A percentile compares a stretch with the other conserved stretches of the same genome.
Evolutionary conservation across 2,888 invertebrate genomes (phyloP).

Genomic region (Fragum sueziense): DNA sequence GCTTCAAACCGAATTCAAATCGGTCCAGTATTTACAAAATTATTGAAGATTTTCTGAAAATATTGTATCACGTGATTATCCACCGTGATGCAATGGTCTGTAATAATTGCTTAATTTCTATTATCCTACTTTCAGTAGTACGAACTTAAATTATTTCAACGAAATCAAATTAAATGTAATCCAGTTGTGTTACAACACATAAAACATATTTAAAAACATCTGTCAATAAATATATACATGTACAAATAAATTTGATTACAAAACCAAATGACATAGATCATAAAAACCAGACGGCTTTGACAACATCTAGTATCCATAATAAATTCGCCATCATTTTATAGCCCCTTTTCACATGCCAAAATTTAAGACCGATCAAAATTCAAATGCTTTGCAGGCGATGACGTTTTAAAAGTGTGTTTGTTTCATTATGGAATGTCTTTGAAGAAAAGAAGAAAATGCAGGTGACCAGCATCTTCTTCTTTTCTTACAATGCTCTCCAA

Average conservation of each 20-base stretch:
- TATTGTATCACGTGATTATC: too few relatives aligned
- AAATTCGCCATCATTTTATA: too few relatives aligned
- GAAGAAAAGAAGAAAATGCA: not conserved
- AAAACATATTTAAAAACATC: slow-evolving; percentile 55
- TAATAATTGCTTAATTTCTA: too few relatives aligned
- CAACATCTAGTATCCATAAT: too few relatives aligned
- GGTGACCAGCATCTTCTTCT: not conserved
- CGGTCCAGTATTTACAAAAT: too few relatives aligned
- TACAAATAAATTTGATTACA: slow-evolving; percentile 52
- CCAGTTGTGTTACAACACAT: slow-evolving; percentile 56
- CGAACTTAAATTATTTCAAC: too few relatives aligned
- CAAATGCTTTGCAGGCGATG: not conserved
- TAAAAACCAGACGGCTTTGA: not conserved
- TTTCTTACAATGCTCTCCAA: not conserved
- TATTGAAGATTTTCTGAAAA: too few relatives aligned
- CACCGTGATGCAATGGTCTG: too few relatives aligned
- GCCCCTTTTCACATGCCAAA: not conserved
- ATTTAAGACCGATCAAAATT: not conserved
- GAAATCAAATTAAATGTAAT: too few relatives aligned
- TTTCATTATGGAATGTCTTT: not conserved
- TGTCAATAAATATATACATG: slow-evolving; percentile 61
- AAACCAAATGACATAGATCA: slow-evolving; percentile 2
- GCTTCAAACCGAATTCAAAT: too few relatives aligned
- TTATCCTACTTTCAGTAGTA: too few relatives aligned
- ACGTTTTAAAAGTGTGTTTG: too few relatives aligned